Evolutionary conservation across 1,140 invertebrate species (phyloP), one percentile per base, ranked within the genome.

Genomic region (Nephila pilipes): DNA sequence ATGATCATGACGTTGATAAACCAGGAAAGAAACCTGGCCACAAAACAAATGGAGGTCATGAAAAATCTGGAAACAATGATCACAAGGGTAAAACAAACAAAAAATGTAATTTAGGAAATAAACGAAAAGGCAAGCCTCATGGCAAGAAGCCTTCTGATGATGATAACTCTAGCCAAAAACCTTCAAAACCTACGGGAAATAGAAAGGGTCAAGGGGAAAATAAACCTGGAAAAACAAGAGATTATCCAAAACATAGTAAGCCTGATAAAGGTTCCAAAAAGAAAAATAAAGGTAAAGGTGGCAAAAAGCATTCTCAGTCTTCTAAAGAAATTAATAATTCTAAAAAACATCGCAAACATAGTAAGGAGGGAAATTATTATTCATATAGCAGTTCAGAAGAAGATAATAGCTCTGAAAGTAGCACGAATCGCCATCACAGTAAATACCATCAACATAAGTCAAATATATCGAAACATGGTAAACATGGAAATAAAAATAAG

Each of bases 371-470:
- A 75, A 25, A 22, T 22, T 25, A 1, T 65, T n/a, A 65, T 65
- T 65, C 60, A 12, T 65, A 65, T 65, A 25, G 25, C 60, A 65
- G 60, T 65, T 65, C 60, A 65, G 65, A 75, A 14, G 65, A 75
- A 75, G 29, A 32, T 36, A 14, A 75, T 25, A 32, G 29, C 14
- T 36, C 65, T 4, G 65, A 75, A 32, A 65, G 2, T 65, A 25
- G 10, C 12, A 8, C 12, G 22, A 65, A 25, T n/a, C n/a, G 4
- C n/a, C 20, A 25, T 2, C 22, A 29, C 1, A 25, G 25, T 12
- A 22, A 12, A 25, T 22, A 12, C 6, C 60, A 65, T 65, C 22
- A 25, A 25, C 60, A 65, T n/a, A 65, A 65, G 1, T 65, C 60
- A 65, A 12, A 8, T 65, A 12, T n/a, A n/a, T 25, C 8, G 14